Evolutionary conservation across 2,113 vertebrate genomes (phyloP), one percentile per base, ranked within the genome.

Genomic region (Esox niger): DNA sequence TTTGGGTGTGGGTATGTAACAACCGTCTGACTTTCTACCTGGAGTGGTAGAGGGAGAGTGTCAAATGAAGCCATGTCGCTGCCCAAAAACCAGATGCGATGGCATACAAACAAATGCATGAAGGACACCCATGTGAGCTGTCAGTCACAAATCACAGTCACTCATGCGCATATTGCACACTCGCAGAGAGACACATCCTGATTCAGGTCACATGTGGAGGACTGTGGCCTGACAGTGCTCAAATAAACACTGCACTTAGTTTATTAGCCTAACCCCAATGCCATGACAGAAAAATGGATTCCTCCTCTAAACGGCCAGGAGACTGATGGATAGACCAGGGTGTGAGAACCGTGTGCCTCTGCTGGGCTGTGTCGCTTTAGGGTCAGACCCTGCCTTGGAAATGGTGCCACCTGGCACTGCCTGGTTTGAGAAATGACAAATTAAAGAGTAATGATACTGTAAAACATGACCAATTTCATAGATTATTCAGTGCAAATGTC

Each of bases 141-240:
- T 64, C 68, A 71, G 25, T 70, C 76, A 56, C 20, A 6, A 23
- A 13, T 11, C 27, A 15, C 15, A 17, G 11, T 43, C 35, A 43
- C 35, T 8, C 35, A 38, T 11, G 13, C 35, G 35, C 35, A 38
- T n/a, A 38, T 8, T 13, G 11, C 55, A 57, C 55, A 26, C 26
- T 6, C 20, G 1, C 46, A 49, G 2, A 9, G 11, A 21, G 1
- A 17, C 55, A 57, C 62, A 66, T 62, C 33, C 33, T 63, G 47
- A 43, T 52, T 25, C 61, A n/a, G 56, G 27, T 69, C 75, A 73
- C 30, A 55, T 56, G 17, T 46, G 43, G 33, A 62, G 55, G 29
- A 25, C 35, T 70, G 56, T 23, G 31, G 62, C 29, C 56, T 32
- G 29, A 55, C 54, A 62, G 33, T 33, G 46, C 1, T 46, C 29